Evolutionary conservation across 1,140 invertebrate genomes (phyloP), one percentile per base, ranked within the genome.

Genomic region (Pygmarrhopalites habei): DNA sequence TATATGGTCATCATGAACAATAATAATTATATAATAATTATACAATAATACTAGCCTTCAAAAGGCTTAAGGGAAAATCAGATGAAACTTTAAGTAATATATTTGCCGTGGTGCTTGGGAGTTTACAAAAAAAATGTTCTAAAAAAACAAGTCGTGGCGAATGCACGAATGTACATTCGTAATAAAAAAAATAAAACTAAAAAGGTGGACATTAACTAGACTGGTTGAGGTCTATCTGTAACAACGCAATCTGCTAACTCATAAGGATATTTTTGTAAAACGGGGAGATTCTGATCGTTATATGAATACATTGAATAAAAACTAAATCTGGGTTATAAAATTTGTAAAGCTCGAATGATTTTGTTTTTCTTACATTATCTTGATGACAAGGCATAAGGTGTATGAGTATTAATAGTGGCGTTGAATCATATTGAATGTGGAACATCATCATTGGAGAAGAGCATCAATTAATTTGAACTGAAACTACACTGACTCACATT

Each of bases 241-340:
- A 29, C 26, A 47, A 32, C 25, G 32, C 15, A 56, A 56, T 21
- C 43, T 62, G n/a, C 39, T 46, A 62, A 61, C 30, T 62, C 47
- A 53, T 49, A 61, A 62, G 55, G 44, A 53, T 66, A 66, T 66
- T 66, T 66, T 66, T 66, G 58, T 66, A 66, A 66, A 46, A 60
- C 49, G 43, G 46, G 59, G 56, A 57, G 47, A 62, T 62, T 62
- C 28, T 35, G 15, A 7, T 35, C 5, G 5, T 7, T 35, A 35
- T 35, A 35, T 35, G 15, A 7, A 35, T 35, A 15, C 32, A 7
- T 7, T 35, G 5, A 35, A 7, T 35, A 35, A 5, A 35, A 7
- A 7, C 5, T 35, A 35, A 5, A n/a, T n/a, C n/a, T n/a, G n/a
- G n/a, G n/a, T n/a, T n/a, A n/a, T n/a, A n/a, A n/a, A n/a, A n/a